These are phyloP conservation scores for Dryobotodes eremita DNA, from an alignment of 2,888 invertebrate genomes.

Conservation along the genomic window DNA sequence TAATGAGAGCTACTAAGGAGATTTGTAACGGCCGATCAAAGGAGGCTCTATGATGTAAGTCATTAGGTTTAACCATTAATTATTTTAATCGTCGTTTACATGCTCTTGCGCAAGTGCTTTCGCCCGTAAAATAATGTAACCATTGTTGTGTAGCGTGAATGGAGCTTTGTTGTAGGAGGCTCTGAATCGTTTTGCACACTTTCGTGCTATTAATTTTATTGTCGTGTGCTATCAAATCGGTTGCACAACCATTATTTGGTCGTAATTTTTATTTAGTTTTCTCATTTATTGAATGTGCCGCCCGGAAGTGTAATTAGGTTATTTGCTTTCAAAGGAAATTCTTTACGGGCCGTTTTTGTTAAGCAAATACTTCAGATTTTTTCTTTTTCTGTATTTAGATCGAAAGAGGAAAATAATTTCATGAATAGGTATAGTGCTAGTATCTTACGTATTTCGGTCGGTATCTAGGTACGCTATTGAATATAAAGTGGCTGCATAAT, in stretches of 20 bases:
- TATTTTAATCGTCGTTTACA: constrained; percentile 87
- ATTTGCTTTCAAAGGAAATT: constrained; percentile 36
- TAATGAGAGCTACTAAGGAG: constrained; percentile 67
- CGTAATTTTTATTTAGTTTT: constrained; percentile 66
- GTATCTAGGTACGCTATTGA: constrained; percentile 19
- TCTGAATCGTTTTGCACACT: constrained; percentile 77
- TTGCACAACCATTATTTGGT: constrained; percentile 65
- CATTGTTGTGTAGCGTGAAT: constrained; percentile 85
- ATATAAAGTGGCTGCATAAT: constrained; percentile 40
- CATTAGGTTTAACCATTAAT: constrained; percentile 87
- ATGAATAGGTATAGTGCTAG: constrained; percentile 5
- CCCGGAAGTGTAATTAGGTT: constrained; percentile 45
- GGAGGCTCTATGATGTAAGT: constrained; percentile 80
- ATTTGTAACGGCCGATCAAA: constrained; percentile 76
- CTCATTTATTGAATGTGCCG: constrained; percentile 56
- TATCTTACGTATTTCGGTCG: constrained; percentile 29
- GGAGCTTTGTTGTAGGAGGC: constrained; percentile 82
- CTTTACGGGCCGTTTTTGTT: constrained; percentile 3
- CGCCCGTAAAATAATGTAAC: constrained; percentile 86
- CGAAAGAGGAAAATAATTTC: not conserved
- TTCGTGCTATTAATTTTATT: constrained; percentile 77
- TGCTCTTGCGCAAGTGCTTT: constrained; percentile 85
- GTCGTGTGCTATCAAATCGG: constrained; percentile 73
- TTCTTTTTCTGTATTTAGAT: constrained; percentile 3
- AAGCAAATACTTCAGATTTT: constrained; percentile 14